Evolutionary conservation across 2,888 invertebrate species (phyloP).

Genomic region (Chrysolina americana): DNA sequence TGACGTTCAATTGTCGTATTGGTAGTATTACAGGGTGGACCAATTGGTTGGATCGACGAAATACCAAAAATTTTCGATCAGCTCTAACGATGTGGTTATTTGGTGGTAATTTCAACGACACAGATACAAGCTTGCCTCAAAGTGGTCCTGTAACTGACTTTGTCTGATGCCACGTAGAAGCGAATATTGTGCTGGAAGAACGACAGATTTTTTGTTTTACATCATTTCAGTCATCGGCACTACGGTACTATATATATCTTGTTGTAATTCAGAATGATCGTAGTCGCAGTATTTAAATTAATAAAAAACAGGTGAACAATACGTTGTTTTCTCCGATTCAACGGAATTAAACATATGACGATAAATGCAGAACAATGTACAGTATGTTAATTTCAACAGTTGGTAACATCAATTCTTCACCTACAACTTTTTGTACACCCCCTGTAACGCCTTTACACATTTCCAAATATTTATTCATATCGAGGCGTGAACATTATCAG

Average conservation of each 20-base stretch:
- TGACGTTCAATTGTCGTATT: too few species aligned
- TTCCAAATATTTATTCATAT: too few species aligned
- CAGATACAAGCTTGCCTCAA: slow-evolving; percentile 79
- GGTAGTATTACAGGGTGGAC: neutral
- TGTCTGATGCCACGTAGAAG: slow-evolving; percentile 71
- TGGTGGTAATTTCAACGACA: slow-evolving; percentile 52
- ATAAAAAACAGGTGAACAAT: too few species aligned
- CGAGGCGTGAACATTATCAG: too few species aligned
- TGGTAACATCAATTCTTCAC: neutral
- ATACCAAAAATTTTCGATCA: slow-evolving; percentile 25
- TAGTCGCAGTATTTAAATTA: neutral
- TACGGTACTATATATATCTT: slow-evolving; percentile 1
- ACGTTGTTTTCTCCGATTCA: neutral
- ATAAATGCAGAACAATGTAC: neutral
- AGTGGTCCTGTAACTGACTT: slow-evolving; percentile 82
- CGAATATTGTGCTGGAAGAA: slow-evolving; percentile 78
- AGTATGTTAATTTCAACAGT: neutral
- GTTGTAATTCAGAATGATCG: slow-evolving; percentile 5
- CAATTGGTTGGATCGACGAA: neutral
- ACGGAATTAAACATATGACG: neutral
- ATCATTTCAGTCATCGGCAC: neutral
- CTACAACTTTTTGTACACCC: too few species aligned
- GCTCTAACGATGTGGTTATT: slow-evolving; percentile 41
- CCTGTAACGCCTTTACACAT: too few species aligned
- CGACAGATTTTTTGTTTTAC: slow-evolving; percentile 66